Conservation (phyloP, 2,113 vertebrate species). For the Tylochromis polylepis region DNA sequence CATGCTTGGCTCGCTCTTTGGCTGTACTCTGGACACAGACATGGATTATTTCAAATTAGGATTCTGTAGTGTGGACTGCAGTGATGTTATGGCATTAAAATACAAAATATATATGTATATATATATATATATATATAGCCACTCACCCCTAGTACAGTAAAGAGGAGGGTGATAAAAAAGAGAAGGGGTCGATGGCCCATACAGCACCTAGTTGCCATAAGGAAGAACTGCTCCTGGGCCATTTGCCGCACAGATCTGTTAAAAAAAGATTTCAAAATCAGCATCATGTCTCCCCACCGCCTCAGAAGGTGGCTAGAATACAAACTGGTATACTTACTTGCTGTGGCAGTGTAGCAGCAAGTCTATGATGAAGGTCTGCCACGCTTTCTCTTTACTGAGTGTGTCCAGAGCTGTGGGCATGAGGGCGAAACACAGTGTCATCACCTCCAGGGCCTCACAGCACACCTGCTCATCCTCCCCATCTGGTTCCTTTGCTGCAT, state of each 20-base stretch:
- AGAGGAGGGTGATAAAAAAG: slow-evolving; percentile 98
- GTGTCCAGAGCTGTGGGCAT: slow-evolving; percentile 95
- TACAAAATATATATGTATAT: too few relatives aligned
- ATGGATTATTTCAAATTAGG: not conserved
- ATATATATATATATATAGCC: not conserved
- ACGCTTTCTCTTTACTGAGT: slow-evolving; percentile 98
- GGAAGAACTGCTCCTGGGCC: slow-evolving; percentile 98
- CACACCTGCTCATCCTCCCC: slow-evolving; percentile 97
- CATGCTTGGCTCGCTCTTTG: slow-evolving; percentile 94
- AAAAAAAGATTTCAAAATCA: not conserved
- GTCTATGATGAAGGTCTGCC: slow-evolving; percentile 99
- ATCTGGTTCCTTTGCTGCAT: slow-evolving; percentile 92
- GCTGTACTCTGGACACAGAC: slow-evolving; percentile 85
- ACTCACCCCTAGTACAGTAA: slow-evolving; percentile 88
- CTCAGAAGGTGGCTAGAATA: not conserved
- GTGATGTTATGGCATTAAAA: not conserved
- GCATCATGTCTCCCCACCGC: not conserved
- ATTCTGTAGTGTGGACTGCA: not conserved
- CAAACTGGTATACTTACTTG: slow-evolving; percentile 80
- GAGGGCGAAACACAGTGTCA: slow-evolving; percentile 97
- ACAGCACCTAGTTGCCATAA: slow-evolving; percentile 98
- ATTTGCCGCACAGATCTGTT: slow-evolving; percentile 94
- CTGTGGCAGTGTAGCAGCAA: slow-evolving; percentile 96
- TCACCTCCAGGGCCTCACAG: slow-evolving; percentile 96
- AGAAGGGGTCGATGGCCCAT: slow-evolving; percentile 98